Base-by-base conservation (phyloP, 2,113 vertebrate species). In the Chaetura pelagica region DNA sequence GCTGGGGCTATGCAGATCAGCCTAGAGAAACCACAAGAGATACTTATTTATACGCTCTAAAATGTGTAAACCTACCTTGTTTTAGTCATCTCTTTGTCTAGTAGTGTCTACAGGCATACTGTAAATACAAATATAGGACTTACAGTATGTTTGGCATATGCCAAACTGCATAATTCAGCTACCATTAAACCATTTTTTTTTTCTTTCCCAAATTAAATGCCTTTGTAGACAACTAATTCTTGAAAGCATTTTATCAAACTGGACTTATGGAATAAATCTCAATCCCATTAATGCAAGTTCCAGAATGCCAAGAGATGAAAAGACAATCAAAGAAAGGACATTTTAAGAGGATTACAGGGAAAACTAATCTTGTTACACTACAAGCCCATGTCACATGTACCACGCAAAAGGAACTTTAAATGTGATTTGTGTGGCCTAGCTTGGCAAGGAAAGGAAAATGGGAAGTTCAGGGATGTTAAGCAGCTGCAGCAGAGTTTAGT, bases 291-390 rank as follows among this genome's bases (percentile, higher is more conserved):
- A 97, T 94, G 89, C 68, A 85, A 74, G 88, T 87, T 92, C 42
- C 64, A 93, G 76, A 95, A 89, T 81, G 82, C 49, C 21, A 72
- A 59, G 86, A 91, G 84, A 97, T 95, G 90, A 91, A 90, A 93
- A 90, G 90, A 95, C 78, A 90, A 91, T 94, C 84, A 69, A 87
- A 91, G 38, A 66, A 94, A 90, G 84, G 72, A 67, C 34, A 93
- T 88, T 94, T 94, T 90, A 94, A 97, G 96, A 96, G 46, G 87
- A 94, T 95, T 94, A 89, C 26, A 74, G 42, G 85, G 58, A 96
- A 90, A 96, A 94, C 44, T 90, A 96, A 95, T 95, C 95, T 82
- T 67, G 91, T 96, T 96, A 93, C 14, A 15, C 54, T 52, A 68
- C 86, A 95, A 94, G 88, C 68, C 52, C 57, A 32, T 30, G 46